Conservation (phyloP, 2,888 invertebrate genomes). For the Phragmatobia fuliginosa region DNA sequence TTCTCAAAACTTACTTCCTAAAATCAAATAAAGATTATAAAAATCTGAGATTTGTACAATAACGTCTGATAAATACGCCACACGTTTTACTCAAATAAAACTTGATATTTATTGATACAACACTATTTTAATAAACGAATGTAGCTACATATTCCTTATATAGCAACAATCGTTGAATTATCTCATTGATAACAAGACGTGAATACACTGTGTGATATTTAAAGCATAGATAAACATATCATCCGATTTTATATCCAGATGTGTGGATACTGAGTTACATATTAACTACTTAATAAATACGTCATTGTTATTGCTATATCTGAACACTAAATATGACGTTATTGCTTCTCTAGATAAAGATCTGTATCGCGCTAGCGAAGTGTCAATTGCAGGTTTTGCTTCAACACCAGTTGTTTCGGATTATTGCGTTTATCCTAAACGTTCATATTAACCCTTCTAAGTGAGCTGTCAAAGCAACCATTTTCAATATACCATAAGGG, state of each 20-base stretch:
- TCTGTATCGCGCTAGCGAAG: slow-evolving; percentile 73
- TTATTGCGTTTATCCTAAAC: slow-evolving; percentile 84
- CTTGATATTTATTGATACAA: background rate
- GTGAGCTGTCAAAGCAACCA: slow-evolving; percentile 79
- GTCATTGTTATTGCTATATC: slow-evolving; percentile 34
- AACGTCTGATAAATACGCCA: background rate
- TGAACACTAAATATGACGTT: slow-evolving; percentile 50
- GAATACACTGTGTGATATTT: slow-evolving; percentile 27
- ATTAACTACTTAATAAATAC: slow-evolving; percentile 28
- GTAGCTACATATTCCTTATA: background rate
- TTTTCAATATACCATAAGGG: slow-evolving; percentile 78
- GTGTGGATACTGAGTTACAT: slow-evolving; percentile 25
- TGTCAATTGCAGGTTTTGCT: slow-evolving; percentile 83
- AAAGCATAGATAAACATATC: slow-evolving; percentile 38
- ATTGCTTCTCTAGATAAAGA: slow-evolving; percentile 46
- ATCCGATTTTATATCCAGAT: slow-evolving; percentile 30
- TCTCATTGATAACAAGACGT: slow-evolving; percentile 39
- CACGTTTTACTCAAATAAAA: background rate
- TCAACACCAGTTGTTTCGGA: slow-evolving; percentile 83
- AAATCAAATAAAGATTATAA: background rate
- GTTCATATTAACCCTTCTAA: slow-evolving; percentile 84
- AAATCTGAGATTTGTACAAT: background rate
- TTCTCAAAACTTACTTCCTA: background rate
- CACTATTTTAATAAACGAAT: background rate
- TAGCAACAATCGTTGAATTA: slow-evolving; percentile 14